Evolutionary conservation across 1,140 invertebrate genomes (phyloP).

Genomic region (Drosophila carrolli): DNA sequence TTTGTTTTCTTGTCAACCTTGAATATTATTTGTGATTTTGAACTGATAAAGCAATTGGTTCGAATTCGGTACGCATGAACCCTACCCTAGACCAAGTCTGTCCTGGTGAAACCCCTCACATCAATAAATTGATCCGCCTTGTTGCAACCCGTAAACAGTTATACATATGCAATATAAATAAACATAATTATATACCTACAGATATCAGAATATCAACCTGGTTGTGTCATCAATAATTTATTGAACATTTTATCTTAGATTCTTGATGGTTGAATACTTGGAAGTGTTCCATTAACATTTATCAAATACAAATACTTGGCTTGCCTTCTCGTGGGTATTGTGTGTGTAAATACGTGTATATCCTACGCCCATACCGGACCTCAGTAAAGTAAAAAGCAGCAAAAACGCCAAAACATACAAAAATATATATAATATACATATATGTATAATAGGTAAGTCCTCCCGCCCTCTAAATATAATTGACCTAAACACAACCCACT

Average conservation of each 20-base stretch:
- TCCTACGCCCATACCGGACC: conserved; percentile 32
- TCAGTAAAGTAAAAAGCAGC: conserved; percentile 71
- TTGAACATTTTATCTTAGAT: conserved; percentile 71
- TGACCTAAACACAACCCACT: conserved; percentile 28
- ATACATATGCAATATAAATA: conserved; percentile 53
- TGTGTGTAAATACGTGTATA: conserved; percentile 28
- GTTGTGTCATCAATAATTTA: conserved; percentile 74
- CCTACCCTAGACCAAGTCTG: neutral
- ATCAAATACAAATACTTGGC: conserved; percentile 56
- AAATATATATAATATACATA: conserved; percentile 71
- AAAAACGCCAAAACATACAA: conserved; percentile 80
- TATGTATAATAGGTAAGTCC: conserved; percentile 38
- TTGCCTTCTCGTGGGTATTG: conserved; percentile 24
- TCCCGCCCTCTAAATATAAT: conserved; percentile 43
- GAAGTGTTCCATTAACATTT: conserved; percentile 56
- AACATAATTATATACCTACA: conserved; percentile 28
- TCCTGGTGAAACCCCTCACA: neutral
- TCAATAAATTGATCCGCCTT: conserved; percentile 31
- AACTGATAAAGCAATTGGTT: neutral
- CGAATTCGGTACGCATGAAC: neutral
- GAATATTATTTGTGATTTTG: conserved; percentile 22
- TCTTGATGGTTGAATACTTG: conserved; percentile 73
- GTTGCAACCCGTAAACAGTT: conserved; percentile 40
- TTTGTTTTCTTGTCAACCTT: conserved; percentile 10
- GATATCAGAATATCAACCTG: conserved; percentile 6